Conservation (phyloP, 2,888 invertebrate species). For the Drosophila phalerata region DNA sequence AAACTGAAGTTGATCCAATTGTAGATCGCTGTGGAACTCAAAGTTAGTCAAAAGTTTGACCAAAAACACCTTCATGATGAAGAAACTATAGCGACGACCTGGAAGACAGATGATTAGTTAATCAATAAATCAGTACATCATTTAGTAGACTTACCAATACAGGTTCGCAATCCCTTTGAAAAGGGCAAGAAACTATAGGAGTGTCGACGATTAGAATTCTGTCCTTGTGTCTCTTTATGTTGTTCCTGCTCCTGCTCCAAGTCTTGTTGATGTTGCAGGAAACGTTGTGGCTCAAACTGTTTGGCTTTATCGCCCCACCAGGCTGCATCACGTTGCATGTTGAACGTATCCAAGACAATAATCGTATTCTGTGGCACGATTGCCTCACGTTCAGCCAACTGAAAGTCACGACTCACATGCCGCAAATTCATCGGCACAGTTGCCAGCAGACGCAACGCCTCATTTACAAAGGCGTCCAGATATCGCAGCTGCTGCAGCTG, state of each 20-base stretch:
- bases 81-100: constrained; percentile 83
- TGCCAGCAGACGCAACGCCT: constrained; percentile 82
- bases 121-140: neutral
- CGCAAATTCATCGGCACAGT: constrained; percentile 84
- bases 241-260: constrained; percentile 18
- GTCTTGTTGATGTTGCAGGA: constrained; percentile 52
- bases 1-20: constrained; percentile 77
- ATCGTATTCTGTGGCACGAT: constrained; percentile 82
- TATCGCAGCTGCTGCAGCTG: constrained; percentile 82
- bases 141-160: constrained; percentile 73
- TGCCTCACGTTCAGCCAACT: constrained; percentile 56
- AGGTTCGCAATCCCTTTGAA: constrained; percentile 83
- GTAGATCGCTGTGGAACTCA: constrained; percentile 75
- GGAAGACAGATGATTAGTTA: neutral
- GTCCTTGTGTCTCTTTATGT: constrained; percentile 7
- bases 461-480: constrained; percentile 83
- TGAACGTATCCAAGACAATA: constrained; percentile 82
- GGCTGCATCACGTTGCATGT: constrained; percentile 82
- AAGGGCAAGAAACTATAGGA: constrained; percentile 83
- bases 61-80: constrained; percentile 82
- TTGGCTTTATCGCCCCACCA: constrained; percentile 83
- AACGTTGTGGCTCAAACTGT: constrained; percentile 83
- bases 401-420: constrained; percentile 81
- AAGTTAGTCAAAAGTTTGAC: constrained; percentile 79
- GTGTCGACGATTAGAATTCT: constrained; percentile 63